Evolutionary conservation across 2,113 vertebrate genomes (phyloP), one percentile per base, ranked within the genome.

Genomic region (Condylura cristata): DNA sequence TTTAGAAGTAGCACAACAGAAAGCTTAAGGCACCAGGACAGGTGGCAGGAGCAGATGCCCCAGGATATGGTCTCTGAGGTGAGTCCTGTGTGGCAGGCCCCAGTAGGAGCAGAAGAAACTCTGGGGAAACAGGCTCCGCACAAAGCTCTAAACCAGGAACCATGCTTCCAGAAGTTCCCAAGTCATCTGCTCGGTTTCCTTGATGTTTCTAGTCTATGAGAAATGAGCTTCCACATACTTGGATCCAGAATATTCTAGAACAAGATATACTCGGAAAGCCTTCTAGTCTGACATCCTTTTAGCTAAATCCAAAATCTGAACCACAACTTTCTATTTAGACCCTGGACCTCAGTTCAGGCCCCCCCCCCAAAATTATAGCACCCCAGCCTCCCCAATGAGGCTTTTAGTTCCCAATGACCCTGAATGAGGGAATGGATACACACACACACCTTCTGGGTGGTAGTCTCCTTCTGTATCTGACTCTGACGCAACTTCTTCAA

Each of bases 401-500:
- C 60, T 37, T 86, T 86, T 56, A 56, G 53, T 56, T 56, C 37
- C 28, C 51, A 20, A 1, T 44, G 66, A 82, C 60, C 26, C 18
- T 17, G 30, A 60, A 76, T 9, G 10, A 41, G 28, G 34, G 14
- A 76, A n/a, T 2, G 41, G 46, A 65, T 4, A 1, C 0, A 8
- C 30, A 61, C 30, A 61, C 63, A 61, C 96, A 99, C 99, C 99
- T 99, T 99, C 97, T 99, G 99, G 3, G 98, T 94, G 0, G 98
- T 96, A 68, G 98, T 98, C 96, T 99, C 99, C 96, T 99, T 99
- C 97, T 99, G 99, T 87, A 99, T 99, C 95, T 99, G 99, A 96
- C 99, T 99, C 93, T 99, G 99, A n/a, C 99, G 98, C 6, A 99
- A 96, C 86, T 99, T 99, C 96, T 99, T 99, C 32, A 99, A 97